A percentile compares a stretch with the other conserved stretches of the same genome.
phyloP scores from a whole-genome alignment of 2,113 vertebrate species.

The Alligator sinensis region DNA sequence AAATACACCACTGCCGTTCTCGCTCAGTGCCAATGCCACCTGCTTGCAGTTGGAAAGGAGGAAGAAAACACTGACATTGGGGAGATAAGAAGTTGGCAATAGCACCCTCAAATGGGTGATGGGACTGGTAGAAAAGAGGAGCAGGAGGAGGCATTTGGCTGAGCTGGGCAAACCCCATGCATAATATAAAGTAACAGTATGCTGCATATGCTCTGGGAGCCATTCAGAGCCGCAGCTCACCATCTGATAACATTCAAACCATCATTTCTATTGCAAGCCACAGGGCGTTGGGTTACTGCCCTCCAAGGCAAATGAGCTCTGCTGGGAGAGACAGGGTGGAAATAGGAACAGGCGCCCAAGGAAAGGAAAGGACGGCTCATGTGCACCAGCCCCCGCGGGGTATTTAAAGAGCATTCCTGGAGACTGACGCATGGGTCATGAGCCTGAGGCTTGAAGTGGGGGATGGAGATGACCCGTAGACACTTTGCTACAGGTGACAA shows the following conservation, averaged over 20 bases:
- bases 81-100: rapidly evolving
- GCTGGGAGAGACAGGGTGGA: not conserved
- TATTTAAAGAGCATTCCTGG: not conserved
- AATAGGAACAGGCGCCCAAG: not conserved
- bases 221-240: not conserved
- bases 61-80: not conserved
- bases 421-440: not conserved
- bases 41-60: not conserved
- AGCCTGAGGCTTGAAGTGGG: rapidly evolving
- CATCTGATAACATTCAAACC: not conserved
- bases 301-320: not conserved
- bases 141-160: not conserved
- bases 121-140: not conserved
- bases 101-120: not conserved
- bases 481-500: not conserved
- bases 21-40: not conserved
- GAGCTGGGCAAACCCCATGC: not conserved
- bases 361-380: not conserved
- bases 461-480: not conserved
- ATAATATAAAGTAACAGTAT: not conserved
- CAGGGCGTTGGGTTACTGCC: not conserved
- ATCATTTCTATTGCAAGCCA: not conserved
- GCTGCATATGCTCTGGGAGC: not conserved
- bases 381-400: not conserved
- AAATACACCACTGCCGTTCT: not conserved